phyloP scores from a whole-genome alignment of 2,113 vertebrate genomes.

The Donacobius atricapilla region DNA sequence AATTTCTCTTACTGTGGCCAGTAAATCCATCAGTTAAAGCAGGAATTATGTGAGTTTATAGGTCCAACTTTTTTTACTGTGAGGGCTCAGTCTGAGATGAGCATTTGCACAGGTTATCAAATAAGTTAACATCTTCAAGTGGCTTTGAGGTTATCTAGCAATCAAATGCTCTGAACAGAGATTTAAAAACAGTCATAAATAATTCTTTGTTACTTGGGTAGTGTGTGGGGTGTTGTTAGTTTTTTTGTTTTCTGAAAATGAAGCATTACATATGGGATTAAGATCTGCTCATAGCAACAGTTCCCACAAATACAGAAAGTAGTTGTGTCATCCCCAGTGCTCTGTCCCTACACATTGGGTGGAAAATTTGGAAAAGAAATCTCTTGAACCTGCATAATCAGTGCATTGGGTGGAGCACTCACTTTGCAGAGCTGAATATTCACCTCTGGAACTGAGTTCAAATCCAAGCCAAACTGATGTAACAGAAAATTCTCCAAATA shows the following conservation, averaged over 20 bases:
- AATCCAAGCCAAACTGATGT: slow-evolving; percentile 8
- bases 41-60: background rate
- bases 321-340: slow-evolving; percentile 58
- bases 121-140: background rate
- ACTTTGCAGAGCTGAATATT: slow-evolving; percentile 34
- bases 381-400: slow-evolving; percentile 64
- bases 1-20: background rate
- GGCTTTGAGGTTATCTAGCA: background rate
- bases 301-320: slow-evolving; percentile 68
- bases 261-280: slow-evolving; percentile 50
- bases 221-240: background rate
- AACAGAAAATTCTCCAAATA: background rate
- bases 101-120: background rate
- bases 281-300: slow-evolving; percentile 56
- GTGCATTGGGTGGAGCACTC: slow-evolving; percentile 46
- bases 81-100: background rate
- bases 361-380: slow-evolving; percentile 68
- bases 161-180: background rate
- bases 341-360: slow-evolving; percentile 35
- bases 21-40: background rate
- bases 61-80: background rate
- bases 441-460: slow-evolving; percentile 20
- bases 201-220: background rate
- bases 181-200: background rate
- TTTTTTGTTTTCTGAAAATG: slow-evolving; percentile 17